Base-by-base conservation (phyloP, 2,797 vertebrate genomes). In the Odontamblyopus rebecca region DNA sequence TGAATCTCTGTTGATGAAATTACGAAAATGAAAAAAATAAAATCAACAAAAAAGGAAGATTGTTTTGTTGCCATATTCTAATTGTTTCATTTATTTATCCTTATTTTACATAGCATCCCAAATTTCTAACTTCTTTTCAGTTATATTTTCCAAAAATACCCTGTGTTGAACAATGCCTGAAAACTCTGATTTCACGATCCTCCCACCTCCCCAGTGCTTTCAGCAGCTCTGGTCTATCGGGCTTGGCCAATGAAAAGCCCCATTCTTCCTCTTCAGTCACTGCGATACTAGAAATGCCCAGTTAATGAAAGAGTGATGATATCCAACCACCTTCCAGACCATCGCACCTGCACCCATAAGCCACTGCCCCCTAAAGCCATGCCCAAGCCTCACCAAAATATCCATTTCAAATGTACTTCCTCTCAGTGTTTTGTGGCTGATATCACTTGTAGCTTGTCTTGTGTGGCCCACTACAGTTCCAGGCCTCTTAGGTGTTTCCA, bases 271-370 rank as follows among this genome's bases (percentile, higher is more conserved):
- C 30, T 89, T 83, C 70, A 72, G 85, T 82, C 87, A 88, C 74
- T 15, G 53, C 80, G 83, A 91, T 86, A 89, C 86, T 48, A 48
- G 13, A 88, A 90, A 88, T 85, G 67, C 85, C 73, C 78, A 84
- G 69, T 88, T 92, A 93, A 93, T 92, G 90, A 94, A 91, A 88
- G 88, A 91, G 91, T 90, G 92, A 92, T 93, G 92, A 94, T 88
- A 90, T 90, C 82, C 84, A 86, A 88, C 83, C 88, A 87, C 88
- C 87, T 90, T 89, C 84, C 85, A 90, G 87, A 80, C 84, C 74
- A 83, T 88, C 77, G 87, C 89, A 89, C 83, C 88, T 91, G 88
- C 85, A 76, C 70, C 75, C 44, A 57, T 57, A 75, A 71, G 82
- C 73, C 72, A 63, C 35, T 38, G 38, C 30, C 44, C 41, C 66